Base-by-base conservation (phyloP, 2,113 vertebrate species). In the Xenopus borealis region DNA sequence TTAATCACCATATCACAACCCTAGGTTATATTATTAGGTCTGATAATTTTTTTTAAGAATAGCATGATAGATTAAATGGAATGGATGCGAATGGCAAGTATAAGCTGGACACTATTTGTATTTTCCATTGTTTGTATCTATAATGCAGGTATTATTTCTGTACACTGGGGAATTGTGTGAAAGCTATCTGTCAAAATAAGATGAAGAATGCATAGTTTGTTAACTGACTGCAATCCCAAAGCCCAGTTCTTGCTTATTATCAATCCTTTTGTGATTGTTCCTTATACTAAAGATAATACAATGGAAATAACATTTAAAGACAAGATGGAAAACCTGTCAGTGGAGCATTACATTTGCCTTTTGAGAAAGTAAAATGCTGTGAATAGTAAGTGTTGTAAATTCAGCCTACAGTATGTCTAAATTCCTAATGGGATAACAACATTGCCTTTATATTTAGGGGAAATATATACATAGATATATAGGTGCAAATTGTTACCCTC, bases 51-150 rank as follows among this genome's bases (percentile, higher is more conserved):
- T 53, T 79, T 27, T n/a, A n/a, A 27, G 66, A 81, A 68, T 77
- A 55, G 2, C 23, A 40, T 40, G 5, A 40, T 40, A 40, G 33
- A 40, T 40, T 40, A 6, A 40, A 40, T 40, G 33, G 33, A 40
- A 40, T 27, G 23, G 23, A 27, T 27, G 23, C 3, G 23, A 27
- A 27, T 40, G 33, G 33, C 7, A 40, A 40, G 33, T 40, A 9
- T 40, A 40, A 40, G 33, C 33, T 40, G 33, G 33, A 40, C 33
- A 40, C 8, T 40, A 40, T 40, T 40, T 40, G 3, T 40, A 40
- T 80, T 84, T 80, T 18, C 71, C 70, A 14, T 78, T 81, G 66
- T 82, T 84, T 77, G 72, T 78, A 79, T 77, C 27, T 69, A 50
- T 75, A 79, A 82, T 47, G 30, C 66, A 59, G 69, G 17, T 66